A percentile compares a stretch with the other conserved stretches of the same genome.
These are phyloP conservation scores for Argynnis bischoffii DNA, from an alignment of 2,888 invertebrate genomes.

Conservation along the genomic window DNA sequence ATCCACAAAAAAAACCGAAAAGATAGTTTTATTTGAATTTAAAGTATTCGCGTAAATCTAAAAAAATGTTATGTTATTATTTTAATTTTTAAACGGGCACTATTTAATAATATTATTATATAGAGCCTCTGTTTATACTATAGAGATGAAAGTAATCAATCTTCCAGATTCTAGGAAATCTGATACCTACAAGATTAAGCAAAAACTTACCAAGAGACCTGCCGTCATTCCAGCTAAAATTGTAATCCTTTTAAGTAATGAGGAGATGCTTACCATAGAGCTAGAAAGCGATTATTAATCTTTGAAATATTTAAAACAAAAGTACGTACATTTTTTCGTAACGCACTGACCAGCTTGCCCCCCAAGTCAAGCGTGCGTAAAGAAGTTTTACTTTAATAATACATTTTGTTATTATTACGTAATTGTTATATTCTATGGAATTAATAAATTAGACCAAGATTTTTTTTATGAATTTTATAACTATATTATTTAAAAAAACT, in stretches of 20 bases:
- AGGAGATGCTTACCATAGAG: constrained; percentile 60
- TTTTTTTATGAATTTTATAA: not conserved
- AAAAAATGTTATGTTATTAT: no score
- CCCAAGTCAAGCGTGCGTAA: no score
- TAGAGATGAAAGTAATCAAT: constrained; percentile 54
- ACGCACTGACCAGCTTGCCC: no score
- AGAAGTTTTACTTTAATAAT: no score
- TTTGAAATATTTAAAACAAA: not conserved
- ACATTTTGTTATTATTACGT: no score
- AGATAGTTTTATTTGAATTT: no score
- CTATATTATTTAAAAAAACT: not conserved
- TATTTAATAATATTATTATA: no score
- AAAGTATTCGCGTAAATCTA: no score
- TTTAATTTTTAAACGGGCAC: no score
- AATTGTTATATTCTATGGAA: not conserved
- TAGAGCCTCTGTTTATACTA: constrained; percentile 22
- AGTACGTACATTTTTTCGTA: no score
- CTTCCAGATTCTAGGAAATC: constrained; percentile 60
- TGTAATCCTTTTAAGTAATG: constrained; percentile 81
- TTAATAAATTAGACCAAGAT: not conserved
- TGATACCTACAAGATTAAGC: constrained; percentile 58
- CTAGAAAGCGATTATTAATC: constrained; percentile 43
- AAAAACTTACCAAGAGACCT: constrained; percentile 55
- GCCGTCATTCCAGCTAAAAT: constrained; percentile 65
- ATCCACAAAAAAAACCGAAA: no score